phyloP scores from a whole-genome alignment of 37 sponge, comb jelly and placozoan genomes.

The Eunapius fragilis region DNA sequence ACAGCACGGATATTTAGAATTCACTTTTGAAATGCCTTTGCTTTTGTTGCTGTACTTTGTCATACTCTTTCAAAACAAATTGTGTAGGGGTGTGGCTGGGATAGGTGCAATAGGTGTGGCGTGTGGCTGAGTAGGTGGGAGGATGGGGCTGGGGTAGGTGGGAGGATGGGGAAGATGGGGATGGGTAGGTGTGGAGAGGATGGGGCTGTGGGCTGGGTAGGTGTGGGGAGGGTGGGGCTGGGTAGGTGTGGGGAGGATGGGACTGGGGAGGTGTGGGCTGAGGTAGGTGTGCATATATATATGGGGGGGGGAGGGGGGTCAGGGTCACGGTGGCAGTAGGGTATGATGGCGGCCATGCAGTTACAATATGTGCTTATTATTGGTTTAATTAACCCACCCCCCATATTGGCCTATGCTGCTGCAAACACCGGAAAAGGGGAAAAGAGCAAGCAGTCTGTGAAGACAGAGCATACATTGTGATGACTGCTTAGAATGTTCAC shows the following conservation, averaged over 20 bases:
- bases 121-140: too few relatives aligned
- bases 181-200: background rate
- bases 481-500: background rate
- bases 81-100: background rate
- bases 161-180: background rate
- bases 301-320: background rate
- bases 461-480: background rate
- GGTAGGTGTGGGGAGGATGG: background rate
- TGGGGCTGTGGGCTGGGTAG: background rate
- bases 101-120: too few relatives aligned
- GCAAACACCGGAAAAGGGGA: too few relatives aligned
- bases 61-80: background rate
- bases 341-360: too few relatives aligned
- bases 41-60: too few relatives aligned
- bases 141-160: background rate
- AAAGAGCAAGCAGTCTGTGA: too few relatives aligned
- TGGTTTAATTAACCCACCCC: too few relatives aligned
- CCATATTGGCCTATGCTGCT: too few relatives aligned
- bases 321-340: too few relatives aligned
- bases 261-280: background rate
- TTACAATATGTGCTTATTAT: too few relatives aligned
- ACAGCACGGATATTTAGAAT: background rate
- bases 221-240: background rate
- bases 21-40: background rate
- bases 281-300: too few relatives aligned